Base-by-base conservation (phyloP, 1,140 invertebrate genomes). In the Muscidifurax raptorellus region DNA sequence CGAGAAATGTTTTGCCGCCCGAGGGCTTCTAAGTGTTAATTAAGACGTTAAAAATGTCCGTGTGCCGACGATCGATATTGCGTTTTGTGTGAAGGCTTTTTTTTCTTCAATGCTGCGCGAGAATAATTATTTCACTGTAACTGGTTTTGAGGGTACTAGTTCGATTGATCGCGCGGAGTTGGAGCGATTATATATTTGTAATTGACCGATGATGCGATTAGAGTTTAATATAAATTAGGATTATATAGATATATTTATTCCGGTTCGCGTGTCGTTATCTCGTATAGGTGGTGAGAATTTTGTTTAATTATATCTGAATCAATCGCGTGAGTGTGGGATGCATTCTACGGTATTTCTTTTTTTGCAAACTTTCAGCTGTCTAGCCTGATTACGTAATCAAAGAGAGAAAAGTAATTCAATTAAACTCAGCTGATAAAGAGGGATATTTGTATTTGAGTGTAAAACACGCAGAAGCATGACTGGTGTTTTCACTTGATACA, bases 1-100 rank as follows among this genome's bases (percentile, higher is more conserved):
- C 75, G 44, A 13, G 74, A 67, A 69, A 78, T 10, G 44, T 36
- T 84, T 78, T 74, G 18, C 64, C 71, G 78, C 78, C 59, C 79
- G 66, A 76, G 71, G 84, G 40, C 0, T 12, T n/a, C 47, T 72
- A 82, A 85, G 75, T 79, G 74, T 72, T 85, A 85, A 85, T 85
- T 85, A 82, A 85, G 84, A 77, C 44, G 80, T 85, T 85, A 82
- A 85, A 85, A 85, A 85, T 81, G 36, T 27, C 64, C 74, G 79
- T 10, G 66, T 25, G 22, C 3, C 5, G 30, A 1, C 36, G 72
- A 82, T 84, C 83, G 69, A 80, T 84, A 79, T 83, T 77, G 28
- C 66, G 25, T 72, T 78, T 59, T 12, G 9, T n/a, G 40, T 1
- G 47, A 9, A 18, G n/a, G 67, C 25, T 71, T 30, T 25, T 30